phyloP scores from a whole-genome alignment of 2,113 vertebrate genomes.

The Equus quagga region DNA sequence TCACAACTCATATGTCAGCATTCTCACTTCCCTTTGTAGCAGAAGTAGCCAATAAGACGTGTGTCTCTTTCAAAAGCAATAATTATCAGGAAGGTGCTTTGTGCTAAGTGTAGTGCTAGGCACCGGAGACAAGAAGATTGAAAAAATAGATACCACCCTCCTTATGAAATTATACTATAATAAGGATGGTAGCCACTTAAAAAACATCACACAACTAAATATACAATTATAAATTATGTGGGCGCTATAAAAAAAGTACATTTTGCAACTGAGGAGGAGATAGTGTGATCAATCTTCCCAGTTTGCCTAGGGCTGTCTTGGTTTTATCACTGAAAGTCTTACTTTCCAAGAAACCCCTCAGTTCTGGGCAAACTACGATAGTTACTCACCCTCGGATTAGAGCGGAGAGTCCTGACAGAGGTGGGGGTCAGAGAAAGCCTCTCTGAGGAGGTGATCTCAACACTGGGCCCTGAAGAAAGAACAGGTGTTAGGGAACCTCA shows the following conservation, averaged over 20 bases:
- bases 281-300: background rate
- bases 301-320: background rate
- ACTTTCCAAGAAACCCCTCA: background rate
- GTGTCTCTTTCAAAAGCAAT: background rate
- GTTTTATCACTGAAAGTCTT: background rate
- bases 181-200: background rate
- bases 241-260: background rate
- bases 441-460: background rate
- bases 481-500: background rate
- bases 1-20: background rate
- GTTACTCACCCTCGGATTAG: background rate
- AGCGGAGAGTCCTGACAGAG: accelerated
- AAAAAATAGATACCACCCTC: background rate
- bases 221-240: background rate
- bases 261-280: background rate
- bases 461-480: background rate
- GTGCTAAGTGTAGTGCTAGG: background rate
- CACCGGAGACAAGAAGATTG: background rate
- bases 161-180: background rate
- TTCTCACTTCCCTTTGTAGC: background rate
- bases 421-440: background rate
- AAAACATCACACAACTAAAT: background rate
- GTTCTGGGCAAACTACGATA: background rate
- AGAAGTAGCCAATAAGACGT: background rate
- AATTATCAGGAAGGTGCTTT: background rate